These are phyloP conservation scores for Ahaetulla prasina DNA, from an alignment of 2,113 vertebrate species.

Conservation along the genomic window DNA sequence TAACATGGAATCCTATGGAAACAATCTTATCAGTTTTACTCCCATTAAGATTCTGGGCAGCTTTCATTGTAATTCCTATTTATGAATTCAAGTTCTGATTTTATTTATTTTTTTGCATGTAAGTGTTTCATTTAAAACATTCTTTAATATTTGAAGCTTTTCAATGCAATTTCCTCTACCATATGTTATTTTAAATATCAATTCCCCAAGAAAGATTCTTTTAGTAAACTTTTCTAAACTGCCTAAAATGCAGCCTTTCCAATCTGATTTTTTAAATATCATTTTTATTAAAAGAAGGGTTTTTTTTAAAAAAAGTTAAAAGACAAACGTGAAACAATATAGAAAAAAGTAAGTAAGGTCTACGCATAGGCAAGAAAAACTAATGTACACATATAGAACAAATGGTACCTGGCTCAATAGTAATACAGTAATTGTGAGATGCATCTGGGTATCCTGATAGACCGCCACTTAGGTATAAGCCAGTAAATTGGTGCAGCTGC, in stretches of 20 bases:
- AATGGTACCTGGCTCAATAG: no score
- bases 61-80: not conserved
- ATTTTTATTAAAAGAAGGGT: not conserved
- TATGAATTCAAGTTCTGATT: not conserved
- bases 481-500: not conserved
- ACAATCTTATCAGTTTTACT: not conserved
- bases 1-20: not conserved
- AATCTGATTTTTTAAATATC: not conserved
- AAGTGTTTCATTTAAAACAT: not conserved
- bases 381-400: not conserved
- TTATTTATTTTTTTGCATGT: no score
- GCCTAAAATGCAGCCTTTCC: not conserved
- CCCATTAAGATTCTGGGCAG: not conserved
- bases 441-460: not conserved
- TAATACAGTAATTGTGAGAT: not conserved
- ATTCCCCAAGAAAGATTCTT: not conserved
- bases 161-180: not conserved
- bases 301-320: not conserved
- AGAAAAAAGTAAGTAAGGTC: not conserved
- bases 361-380: not conserved
- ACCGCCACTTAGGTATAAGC: not conserved
- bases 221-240: not conserved
- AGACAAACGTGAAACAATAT: not conserved
- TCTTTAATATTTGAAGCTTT: not conserved
- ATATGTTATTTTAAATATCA: not conserved